Conservation (phyloP, 2,888 invertebrate species). For the Leptogaster cylindrica region DNA sequence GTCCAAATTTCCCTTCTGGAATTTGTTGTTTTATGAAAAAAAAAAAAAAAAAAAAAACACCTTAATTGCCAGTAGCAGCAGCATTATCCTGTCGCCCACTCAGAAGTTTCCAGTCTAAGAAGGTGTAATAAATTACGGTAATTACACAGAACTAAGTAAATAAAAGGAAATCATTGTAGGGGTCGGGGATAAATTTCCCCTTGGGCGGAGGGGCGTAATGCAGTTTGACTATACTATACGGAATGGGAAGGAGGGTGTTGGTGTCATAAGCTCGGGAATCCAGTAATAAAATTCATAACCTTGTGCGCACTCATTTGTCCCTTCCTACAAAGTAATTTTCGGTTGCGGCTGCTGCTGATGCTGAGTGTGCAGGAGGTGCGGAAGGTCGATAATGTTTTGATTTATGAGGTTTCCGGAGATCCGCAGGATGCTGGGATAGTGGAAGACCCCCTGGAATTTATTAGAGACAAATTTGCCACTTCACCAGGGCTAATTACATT, state of each 20-base stretch:
- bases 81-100: background rate
- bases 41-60: no score
- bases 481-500: no score
- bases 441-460: no score
- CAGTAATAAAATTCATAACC: constrained; percentile 39
- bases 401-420: constrained; percentile 35
- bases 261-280: constrained; percentile 35
- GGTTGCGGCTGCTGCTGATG: background rate
- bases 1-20: no score
- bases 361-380: background rate
- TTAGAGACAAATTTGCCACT: no score
- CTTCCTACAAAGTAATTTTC: constrained; percentile 8
- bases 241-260: constrained; percentile 7
- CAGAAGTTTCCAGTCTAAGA: background rate
- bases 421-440: no score
- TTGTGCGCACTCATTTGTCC: constrained; percentile 10
- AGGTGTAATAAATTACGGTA: constrained; percentile 38
- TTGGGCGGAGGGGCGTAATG: no score
- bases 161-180: constrained; percentile 10
- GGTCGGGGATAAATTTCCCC: background rate
- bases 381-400: constrained; percentile 16
- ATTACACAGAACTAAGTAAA: constrained; percentile 34
- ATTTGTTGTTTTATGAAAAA: no score
- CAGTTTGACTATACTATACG: no score
- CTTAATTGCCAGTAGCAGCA: background rate